These are phyloP conservation scores for Azemiops feae DNA, from an alignment of 2,113 vertebrate genomes.

Conservation along the genomic window DNA sequence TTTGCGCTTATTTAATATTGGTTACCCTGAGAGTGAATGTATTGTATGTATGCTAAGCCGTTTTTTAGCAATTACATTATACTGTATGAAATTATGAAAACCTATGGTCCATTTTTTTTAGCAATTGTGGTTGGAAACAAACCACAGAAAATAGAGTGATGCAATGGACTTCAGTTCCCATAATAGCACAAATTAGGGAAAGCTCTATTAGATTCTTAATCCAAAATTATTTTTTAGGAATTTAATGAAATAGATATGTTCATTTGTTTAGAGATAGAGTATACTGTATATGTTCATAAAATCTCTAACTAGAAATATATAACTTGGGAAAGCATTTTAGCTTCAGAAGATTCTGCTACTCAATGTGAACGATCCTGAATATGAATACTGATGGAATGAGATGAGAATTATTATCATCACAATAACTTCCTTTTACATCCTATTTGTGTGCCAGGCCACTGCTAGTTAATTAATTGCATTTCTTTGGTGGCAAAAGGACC, in stretches of 20 bases:
- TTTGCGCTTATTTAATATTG: background rate
- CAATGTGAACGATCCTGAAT: background rate
- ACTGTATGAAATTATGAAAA: background rate
- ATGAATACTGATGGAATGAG: background rate
- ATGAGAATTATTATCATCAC: background rate
- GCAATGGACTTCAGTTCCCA: background rate
- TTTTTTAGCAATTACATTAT: background rate
- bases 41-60: background rate
- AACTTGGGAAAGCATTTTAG: background rate
- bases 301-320: background rate
- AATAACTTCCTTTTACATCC: background rate
- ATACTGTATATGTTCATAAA: background rate
- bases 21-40: background rate
- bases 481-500: constrained; percentile 24
- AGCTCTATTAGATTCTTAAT: background rate
- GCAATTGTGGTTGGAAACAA: background rate
- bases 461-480: constrained; percentile 25
- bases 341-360: background rate
- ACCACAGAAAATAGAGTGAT: background rate
- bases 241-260: background rate
- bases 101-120: background rate
- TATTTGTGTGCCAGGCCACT: constrained; percentile 7
- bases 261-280: background rate
- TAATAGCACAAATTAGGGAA: background rate
- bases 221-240: background rate